Percentiles rank a stretch among this genome's conserved stretches.
Evolutionary conservation across 2,113 vertebrate species (phyloP).

Genomic region (Hucho hucho): DNA sequence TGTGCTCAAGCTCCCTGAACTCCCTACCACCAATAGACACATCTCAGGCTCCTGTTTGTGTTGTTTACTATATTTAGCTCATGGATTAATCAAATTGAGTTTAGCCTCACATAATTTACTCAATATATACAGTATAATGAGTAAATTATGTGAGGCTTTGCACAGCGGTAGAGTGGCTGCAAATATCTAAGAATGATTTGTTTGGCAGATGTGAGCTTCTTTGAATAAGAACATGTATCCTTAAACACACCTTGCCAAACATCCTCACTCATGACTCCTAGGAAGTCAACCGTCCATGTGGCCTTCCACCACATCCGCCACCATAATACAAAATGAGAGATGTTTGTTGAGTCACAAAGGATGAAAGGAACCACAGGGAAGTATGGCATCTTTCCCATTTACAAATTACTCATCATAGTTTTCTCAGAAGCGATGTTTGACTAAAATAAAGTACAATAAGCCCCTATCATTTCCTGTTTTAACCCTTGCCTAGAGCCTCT

Average conservation of each 20-base stretch:
- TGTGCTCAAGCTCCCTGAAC: not conserved
- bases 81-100: constrained; percentile 35
- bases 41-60: constrained; percentile 27
- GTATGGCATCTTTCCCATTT: constrained; percentile 56
- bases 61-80: constrained; percentile 10
- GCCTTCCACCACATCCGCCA: constrained; percentile 54
- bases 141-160: constrained; percentile 15
- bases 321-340: constrained; percentile 40
- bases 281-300: constrained; percentile 60
- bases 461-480: constrained; percentile 50
- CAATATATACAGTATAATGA: constrained; percentile 20
- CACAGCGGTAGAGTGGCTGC: constrained; percentile 7
- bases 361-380: constrained; percentile 54
- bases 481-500: constrained; percentile 15
- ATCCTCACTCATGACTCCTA: constrained; percentile 50
- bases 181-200: constrained; percentile 18
- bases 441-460: constrained; percentile 57
- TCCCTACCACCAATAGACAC: constrained; percentile 25
- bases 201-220: constrained; percentile 46
- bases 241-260: constrained; percentile 40
- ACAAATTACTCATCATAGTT: constrained; percentile 70
- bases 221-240: constrained; percentile 57
- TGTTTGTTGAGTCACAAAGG: constrained; percentile 60
- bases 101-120: too few species aligned
- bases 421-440: constrained; percentile 60